Base-by-base conservation (phyloP, 1,140 invertebrate genomes). In the Cotesia chilonis region DNA sequence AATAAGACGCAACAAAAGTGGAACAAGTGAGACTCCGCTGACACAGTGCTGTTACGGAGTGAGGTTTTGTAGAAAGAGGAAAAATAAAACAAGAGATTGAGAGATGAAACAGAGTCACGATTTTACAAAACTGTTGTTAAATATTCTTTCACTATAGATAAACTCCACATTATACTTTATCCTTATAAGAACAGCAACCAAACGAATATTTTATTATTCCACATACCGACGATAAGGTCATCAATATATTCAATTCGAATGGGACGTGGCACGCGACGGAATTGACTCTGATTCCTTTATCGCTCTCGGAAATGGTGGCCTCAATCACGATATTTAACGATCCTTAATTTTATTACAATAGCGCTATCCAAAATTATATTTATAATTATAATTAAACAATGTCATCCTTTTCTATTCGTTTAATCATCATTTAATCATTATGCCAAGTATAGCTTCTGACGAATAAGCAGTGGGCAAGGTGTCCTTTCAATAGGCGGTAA, bases 41-140 rank as follows among this genome's bases (percentile, higher is more conserved):
- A 28, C 28, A 28, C 28, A 28, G 28, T 28, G 28, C 28, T 28
- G 28, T 28, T 28, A 28, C 28, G 38, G 38, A 51, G 59, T 35
- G 28, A n/a, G 59, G 28, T 60, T 28, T 63, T 51, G 52, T 55
- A 70, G 51, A 37, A 51, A 70, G 59, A 63, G 51, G 68, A 70
- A 28, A 28, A 28, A 28, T 28, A 28, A 28, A 28, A 28, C 28
- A 28, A 28, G 28, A 28, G 28, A 28, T 28, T 28, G 68, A 64
- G 64, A 60, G 57, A 70, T 63, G 14, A 35, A 14, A 20, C 20
- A 68, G 54, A 63, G 68, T 70, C 68, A 63, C 59, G 68, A 63
- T 52, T 70, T 63, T 10, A 28, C 28, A 28, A 28, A 28, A 28
- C 1, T 28, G 28, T 28, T 28, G 28, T 28, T 28, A 28, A 28